A percentile compares a stretch with the other conserved stretches of the same genome.
These are phyloP conservation scores for Heliconius hortense DNA, from an alignment of 2,888 invertebrate species.

Conservation along the genomic window DNA sequence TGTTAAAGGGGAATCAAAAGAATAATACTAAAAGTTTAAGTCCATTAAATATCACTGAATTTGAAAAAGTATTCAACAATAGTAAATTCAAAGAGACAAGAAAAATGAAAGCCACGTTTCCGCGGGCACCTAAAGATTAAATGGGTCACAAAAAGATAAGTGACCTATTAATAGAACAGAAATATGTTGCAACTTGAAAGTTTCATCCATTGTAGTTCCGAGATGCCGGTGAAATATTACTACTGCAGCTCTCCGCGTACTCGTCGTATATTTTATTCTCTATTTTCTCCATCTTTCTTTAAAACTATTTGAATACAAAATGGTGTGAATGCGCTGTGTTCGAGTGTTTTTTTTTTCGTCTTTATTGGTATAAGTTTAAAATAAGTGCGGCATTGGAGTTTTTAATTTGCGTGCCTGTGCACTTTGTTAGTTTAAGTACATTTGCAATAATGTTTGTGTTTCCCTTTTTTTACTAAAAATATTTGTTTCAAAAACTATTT, in stretches of 20 bases:
- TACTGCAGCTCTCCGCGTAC: constrained; percentile 19
- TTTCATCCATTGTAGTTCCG: constrained; percentile 38
- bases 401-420: constrained; percentile 35
- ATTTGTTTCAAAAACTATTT: neutral
- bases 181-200: constrained; percentile 35
- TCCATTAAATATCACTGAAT: constrained; percentile 11
- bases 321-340: constrained; percentile 25
- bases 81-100: constrained; percentile 22
- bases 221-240: constrained; percentile 34
- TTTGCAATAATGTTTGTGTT: constrained; percentile 24
- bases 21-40: neutral
- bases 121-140: constrained; percentile 34
- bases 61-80: constrained; percentile 22
- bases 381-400: constrained; percentile 36
- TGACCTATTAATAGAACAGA: constrained; percentile 43
- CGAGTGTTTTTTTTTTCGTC: constrained; percentile 37
- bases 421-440: constrained; percentile 28
- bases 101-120: constrained; percentile 29
- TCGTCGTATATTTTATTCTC: constrained; percentile 26
- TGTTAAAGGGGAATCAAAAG: neutral
- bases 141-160: constrained; percentile 43
- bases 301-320: constrained; percentile 39
- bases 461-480: neutral
- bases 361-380: constrained; percentile 41
- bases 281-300: constrained; percentile 34